Base-by-base conservation (phyloP, 2,888 invertebrate genomes). In the Syritta pipiens region DNA sequence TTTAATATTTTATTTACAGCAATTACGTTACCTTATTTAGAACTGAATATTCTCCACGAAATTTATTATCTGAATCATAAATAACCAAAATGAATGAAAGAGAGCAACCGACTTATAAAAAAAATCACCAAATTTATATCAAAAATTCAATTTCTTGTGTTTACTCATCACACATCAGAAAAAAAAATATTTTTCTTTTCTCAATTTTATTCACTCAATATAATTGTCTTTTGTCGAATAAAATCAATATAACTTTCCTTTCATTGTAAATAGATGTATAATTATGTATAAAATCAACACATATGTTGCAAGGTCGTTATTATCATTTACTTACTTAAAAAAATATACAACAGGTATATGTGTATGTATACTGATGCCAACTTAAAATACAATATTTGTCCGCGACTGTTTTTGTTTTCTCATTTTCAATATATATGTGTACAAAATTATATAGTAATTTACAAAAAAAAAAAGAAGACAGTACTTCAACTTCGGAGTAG, bases 271-370 rank as follows among this genome's bases (percentile, higher is more conserved):
- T 68, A 68, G 30, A 67, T 60, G 60, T 79, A 67, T 46, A 72
- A 26, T 40, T 48, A 77, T 65, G 59, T 77, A 72, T 72, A 77
- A 77, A 77, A 71, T 53, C 67, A 74, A 74, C 62, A 60, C 62
- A 49, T 28, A 46, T 42, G 53, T 55, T 75, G 60, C 59, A 68
- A 68, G 53, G 60, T 68, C 55, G 53, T 57, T 46, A 51, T 51
- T 24, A 40, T 63, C 14, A 32, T 71, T 53, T 62, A 60, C 35
- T 71, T 37, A 44, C 35, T 46, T n/a, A n/a, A 37, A 37, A 49
- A 68, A 67, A 79, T 74, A 51, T 55, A 53, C 55, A 72, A 72
- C 53, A 44, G 49, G 26, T 77, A 57, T 57, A 22, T 60, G 46
- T 57, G 42, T 44, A 9, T 62, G 62, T 69, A 69, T 69, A 53